These are phyloP conservation scores for Torymus aiolomorphi DNA, from an alignment of 2,888 invertebrate genomes.

Conservation along the genomic window DNA sequence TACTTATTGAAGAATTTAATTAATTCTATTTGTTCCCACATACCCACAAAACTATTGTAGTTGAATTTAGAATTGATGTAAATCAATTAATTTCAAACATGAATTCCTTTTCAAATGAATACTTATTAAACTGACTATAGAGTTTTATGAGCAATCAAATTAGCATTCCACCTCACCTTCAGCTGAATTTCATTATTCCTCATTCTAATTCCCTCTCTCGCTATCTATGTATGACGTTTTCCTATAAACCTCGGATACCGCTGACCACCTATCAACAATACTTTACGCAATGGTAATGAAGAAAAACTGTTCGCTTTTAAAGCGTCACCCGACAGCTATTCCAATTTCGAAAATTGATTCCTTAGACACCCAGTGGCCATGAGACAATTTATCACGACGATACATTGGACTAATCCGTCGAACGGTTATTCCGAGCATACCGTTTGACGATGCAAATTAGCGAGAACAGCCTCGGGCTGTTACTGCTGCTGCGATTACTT, in stretches of 20 bases:
- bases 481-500: slow-evolving; percentile 28
- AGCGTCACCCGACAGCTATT: background rate
- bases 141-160: slow-evolving; percentile 26
- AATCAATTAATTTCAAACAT: too few relatives aligned
- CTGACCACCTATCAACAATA: background rate
- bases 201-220: slow-evolving; percentile 5
- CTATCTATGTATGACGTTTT: slow-evolving; percentile 7
- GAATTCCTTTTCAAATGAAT: background rate
- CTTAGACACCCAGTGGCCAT: background rate
- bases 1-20: too few relatives aligned
- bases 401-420: background rate
- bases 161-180: slow-evolving; percentile 26
- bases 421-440: slow-evolving; percentile 30
- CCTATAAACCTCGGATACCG: background rate
- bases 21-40: too few relatives aligned
- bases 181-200: slow-evolving; percentile 21
- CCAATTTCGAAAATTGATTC: slow-evolving; percentile 7
- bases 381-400: slow-evolving; percentile 10
- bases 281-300: background rate
- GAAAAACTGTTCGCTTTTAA: slow-evolving; percentile 4
- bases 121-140: background rate
- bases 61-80: too few relatives aligned
- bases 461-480: slow-evolving; percentile 18
- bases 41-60: too few relatives aligned
- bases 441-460: slow-evolving; percentile 46